A percentile compares a stretch with the other conserved stretches of the same genome.
phyloP scores from a whole-genome alignment of 1,140 invertebrate genomes.

The Drosophila kurseongensis region DNA sequence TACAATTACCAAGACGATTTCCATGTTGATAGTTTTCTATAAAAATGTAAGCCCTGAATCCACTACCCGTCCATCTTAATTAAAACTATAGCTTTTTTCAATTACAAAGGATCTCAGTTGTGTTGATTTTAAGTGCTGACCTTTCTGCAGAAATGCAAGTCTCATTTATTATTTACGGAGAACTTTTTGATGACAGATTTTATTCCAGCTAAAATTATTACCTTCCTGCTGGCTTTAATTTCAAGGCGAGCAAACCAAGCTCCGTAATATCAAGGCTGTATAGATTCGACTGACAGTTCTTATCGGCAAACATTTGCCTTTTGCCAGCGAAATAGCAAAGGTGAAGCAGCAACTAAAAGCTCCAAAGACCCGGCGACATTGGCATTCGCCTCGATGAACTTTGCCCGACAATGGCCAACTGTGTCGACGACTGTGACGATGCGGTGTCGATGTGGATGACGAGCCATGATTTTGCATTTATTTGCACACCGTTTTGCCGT shows the following conservation, averaged over 20 bases:
- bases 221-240: neutral
- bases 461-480: slow-evolving; percentile 60
- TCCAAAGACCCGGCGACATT: slow-evolving; percentile 14
- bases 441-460: slow-evolving; percentile 32
- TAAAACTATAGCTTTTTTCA: neutral
- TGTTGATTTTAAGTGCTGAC: slow-evolving; percentile 15
- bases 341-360: slow-evolving; percentile 13
- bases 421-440: slow-evolving; percentile 23
- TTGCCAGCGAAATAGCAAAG: slow-evolving; percentile 30
- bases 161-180: neutral
- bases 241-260: neutral
- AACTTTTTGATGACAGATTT: slow-evolving; percentile 4
- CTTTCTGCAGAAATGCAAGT: neutral
- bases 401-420: slow-evolving; percentile 19
- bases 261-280: slow-evolving; percentile 12
- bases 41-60: neutral
- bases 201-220: slow-evolving; percentile 12
- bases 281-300: slow-evolving; percentile 1
- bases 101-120: neutral
- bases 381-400: slow-evolving; percentile 41
- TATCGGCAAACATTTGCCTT: slow-evolving; percentile 27
- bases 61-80: slow-evolving; percentile 8
- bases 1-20: neutral
- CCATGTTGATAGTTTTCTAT: neutral
- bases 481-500: slow-evolving; percentile 45